phyloP scores from a whole-genome alignment of 2,888 invertebrate genomes.

The Erannis defoliaria region DNA sequence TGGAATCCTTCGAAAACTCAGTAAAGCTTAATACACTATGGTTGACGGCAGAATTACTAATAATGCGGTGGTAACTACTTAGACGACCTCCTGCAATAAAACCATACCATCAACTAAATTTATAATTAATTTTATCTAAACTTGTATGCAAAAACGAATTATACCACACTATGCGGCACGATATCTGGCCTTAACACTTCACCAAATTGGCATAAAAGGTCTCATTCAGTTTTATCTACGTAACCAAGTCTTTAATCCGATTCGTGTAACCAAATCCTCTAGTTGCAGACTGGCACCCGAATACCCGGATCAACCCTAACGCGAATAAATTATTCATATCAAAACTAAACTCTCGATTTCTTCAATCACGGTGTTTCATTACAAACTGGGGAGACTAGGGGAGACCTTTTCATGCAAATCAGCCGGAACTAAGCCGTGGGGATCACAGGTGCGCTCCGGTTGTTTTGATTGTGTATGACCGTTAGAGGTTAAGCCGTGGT shows the following conservation, averaged over 20 bases:
- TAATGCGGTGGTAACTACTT: no score
- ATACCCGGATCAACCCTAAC: conserved; percentile 10
- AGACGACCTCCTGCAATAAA: no score
- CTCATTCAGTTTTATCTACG: conserved; percentile 7
- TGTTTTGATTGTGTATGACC: conserved; percentile 45
- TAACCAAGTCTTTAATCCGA: conserved; percentile 6
- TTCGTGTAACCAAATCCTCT: conserved; percentile 12
- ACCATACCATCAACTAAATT: no score
- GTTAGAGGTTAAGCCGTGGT: conserved; percentile 36
- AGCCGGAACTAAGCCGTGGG: conserved; percentile 37
- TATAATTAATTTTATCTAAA: no score
- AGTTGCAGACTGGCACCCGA: conserved; percentile 1
- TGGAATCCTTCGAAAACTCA: no score
- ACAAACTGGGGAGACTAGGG: conserved; percentile 23
- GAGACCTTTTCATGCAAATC: conserved; percentile 44
- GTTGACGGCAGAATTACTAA: no score
- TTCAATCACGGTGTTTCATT: conserved; percentile 37
- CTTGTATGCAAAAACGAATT: no score
- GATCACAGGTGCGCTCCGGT: conserved; percentile 42
- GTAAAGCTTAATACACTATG: no score
- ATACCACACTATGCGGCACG: no score
- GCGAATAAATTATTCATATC: conserved; percentile 35
- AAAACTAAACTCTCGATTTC: conserved; percentile 31
- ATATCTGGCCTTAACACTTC: no score
- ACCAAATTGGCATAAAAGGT: not conserved